Percentiles rank a stretch among this genome's conserved stretches.
phyloP scores from a whole-genome alignment of 2,113 vertebrate species.

The Zapornia atra region DNA sequence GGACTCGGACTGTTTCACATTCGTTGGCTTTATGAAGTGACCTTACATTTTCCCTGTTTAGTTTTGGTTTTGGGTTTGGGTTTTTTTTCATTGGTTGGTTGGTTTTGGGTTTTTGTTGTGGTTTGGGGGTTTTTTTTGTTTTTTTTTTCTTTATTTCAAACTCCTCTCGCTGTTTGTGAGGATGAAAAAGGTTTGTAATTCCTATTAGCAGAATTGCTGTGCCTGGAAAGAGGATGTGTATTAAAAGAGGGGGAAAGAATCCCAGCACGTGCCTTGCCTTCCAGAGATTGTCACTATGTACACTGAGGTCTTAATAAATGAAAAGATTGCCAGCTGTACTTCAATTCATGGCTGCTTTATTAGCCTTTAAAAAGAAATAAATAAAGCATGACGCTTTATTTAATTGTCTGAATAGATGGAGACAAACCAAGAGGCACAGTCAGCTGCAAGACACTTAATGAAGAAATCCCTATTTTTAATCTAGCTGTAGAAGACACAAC shows the following conservation, averaged over 20 bases:
- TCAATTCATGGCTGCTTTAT: conserved; percentile 60
- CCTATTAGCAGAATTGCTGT: conserved; percentile 19
- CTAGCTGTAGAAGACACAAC: conserved; percentile 45
- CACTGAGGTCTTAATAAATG: conserved; percentile 58
- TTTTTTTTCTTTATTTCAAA: too few species aligned
- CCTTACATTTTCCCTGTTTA: not conserved
- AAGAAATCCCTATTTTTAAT: conserved; percentile 72
- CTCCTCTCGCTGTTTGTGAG: not conserved
- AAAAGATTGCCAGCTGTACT: conserved; percentile 71
- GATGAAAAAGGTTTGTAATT: conserved; percentile 47
- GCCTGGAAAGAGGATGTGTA: conserved; percentile 26
- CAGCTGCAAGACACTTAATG: conserved; percentile 49
- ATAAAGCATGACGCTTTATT: conserved; percentile 54
- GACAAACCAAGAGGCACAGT: conserved; percentile 49
- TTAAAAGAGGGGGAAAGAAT: not conserved
- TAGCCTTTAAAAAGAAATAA: conserved; percentile 63
- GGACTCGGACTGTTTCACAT: not conserved
- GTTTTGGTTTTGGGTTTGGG: not conserved
- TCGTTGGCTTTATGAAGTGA: not conserved
- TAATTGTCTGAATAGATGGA: conserved; percentile 73
- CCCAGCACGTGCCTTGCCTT: not conserved
- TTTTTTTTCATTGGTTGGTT: too few species aligned
- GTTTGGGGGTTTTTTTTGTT: too few species aligned
- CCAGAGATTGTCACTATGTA: conserved; percentile 21
- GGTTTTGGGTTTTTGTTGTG: not conserved